Percentiles rank a stretch among this genome's conserved stretches.
phyloP scores from a whole-genome alignment of 2,113 vertebrate genomes.

The Cololabis saira region DNA sequence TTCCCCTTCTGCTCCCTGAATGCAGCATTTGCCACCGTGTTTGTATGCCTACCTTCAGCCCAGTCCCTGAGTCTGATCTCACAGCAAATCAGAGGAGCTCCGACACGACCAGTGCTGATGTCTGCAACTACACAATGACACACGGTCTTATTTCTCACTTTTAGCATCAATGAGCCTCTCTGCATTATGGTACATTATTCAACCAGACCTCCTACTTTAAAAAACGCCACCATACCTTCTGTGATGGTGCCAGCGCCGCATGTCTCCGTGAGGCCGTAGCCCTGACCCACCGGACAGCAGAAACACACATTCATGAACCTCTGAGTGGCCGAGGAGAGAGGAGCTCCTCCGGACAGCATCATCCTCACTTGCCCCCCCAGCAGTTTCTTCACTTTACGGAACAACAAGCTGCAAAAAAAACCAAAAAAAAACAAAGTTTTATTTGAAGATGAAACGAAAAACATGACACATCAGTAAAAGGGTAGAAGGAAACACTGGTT shows the following conservation, averaged over 20 bases:
- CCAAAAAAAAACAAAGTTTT: not conserved
- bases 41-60: constrained; percentile 88
- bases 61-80: constrained; percentile 94
- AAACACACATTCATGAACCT: constrained; percentile 98
- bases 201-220: too few species aligned
- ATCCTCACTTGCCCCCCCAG: constrained; percentile 91
- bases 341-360: constrained; percentile 96
- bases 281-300: constrained; percentile 94
- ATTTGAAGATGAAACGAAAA: not conserved
- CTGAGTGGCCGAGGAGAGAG: constrained; percentile 92
- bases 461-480: not conserved
- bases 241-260: constrained; percentile 97
- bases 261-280: constrained; percentile 96
- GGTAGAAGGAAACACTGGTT: not conserved
- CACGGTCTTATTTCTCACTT: not conserved
- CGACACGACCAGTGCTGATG: constrained; percentile 92
- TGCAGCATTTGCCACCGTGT: not conserved
- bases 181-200: too few species aligned
- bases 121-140: constrained; percentile 67
- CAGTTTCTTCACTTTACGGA: constrained; percentile 90
- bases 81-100: constrained; percentile 94
- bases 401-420: constrained; percentile 85
- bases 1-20: not conserved
- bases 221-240: constrained; percentile 81
- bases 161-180: too few species aligned